Conservation (phyloP, 2,113 vertebrate species). For the Pongo pygmaeus region DNA sequence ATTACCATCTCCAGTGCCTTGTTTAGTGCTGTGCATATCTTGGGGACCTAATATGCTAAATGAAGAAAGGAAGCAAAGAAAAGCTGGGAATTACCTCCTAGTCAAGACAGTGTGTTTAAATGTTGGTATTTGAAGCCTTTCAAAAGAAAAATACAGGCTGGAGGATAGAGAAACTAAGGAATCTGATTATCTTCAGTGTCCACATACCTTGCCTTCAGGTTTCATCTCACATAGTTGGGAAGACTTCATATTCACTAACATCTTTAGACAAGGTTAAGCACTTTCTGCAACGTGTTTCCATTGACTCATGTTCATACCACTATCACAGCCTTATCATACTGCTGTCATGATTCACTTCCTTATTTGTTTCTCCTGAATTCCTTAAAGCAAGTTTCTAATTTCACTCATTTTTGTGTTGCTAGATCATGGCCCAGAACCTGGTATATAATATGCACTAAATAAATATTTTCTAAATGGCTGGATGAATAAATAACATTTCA, state of each 20-base stretch:
- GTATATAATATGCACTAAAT: background rate
- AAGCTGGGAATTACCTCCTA: background rate
- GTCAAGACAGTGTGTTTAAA: background rate
- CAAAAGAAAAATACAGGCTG: background rate
- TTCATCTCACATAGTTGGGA: background rate
- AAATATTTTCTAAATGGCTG: constrained; percentile 1
- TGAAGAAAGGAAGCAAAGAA: background rate
- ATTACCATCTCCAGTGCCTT: background rate
- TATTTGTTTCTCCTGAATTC: background rate
- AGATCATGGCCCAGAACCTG: background rate
- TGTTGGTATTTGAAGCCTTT: background rate
- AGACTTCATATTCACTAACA: background rate
- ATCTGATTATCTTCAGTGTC: background rate
- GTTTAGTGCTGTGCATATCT: fast-evolving
- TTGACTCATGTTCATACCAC: background rate
- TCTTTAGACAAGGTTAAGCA: background rate
- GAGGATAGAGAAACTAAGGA: background rate
- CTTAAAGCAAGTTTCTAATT: background rate
- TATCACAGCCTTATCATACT: background rate
- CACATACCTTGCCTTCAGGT: background rate
- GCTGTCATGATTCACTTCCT: background rate
- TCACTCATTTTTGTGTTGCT: background rate
- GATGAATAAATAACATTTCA: background rate
- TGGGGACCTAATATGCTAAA: background rate
- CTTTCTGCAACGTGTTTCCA: background rate